Evolutionary conservation across 2,888 invertebrate genomes (phyloP).

Genomic region (Philereme transversata): DNA sequence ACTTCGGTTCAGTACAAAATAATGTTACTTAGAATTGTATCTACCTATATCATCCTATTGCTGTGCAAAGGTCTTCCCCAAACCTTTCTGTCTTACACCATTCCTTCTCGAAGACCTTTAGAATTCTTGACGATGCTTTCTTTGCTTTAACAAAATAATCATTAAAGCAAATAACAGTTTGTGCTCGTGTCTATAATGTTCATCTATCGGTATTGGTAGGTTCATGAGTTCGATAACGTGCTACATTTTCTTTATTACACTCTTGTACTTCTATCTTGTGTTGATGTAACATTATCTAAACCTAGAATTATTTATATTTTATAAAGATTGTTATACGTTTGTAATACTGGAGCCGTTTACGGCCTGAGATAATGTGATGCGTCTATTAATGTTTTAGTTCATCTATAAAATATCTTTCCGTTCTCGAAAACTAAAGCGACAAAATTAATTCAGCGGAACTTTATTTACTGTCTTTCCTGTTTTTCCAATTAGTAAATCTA

Average conservation of each 20-base stretch:
- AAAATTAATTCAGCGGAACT: not conserved
- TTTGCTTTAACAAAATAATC: constrained; percentile 2
- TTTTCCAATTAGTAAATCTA: not conserved
- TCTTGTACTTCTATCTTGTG: constrained; percentile 21
- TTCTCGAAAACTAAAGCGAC: not conserved
- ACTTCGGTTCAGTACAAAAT: no score
- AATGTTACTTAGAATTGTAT: no score
- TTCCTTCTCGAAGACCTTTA: no score
- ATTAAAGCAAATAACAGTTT: constrained; percentile 29
- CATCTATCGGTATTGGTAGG: constrained; percentile 23
- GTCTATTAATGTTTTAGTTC: not conserved
- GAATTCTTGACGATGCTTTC: not conserved
- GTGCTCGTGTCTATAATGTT: constrained; percentile 31
- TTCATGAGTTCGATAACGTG: constrained; percentile 35
- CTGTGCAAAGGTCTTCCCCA: no score
- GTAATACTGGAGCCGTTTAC: not conserved
- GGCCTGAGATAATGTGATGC: no score
- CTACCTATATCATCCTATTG: no score
- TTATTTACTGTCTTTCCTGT: not conserved
- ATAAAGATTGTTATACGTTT: not conserved
- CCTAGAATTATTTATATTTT: constrained; percentile 1
- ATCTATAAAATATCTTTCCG: not conserved
- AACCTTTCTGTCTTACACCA: not conserved
- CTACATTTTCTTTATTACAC: constrained; percentile 30
- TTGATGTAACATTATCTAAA: constrained; percentile 14